Conservation (phyloP, 2,797 vertebrate genomes). For the Chlorospingus flavigularis region DNA sequence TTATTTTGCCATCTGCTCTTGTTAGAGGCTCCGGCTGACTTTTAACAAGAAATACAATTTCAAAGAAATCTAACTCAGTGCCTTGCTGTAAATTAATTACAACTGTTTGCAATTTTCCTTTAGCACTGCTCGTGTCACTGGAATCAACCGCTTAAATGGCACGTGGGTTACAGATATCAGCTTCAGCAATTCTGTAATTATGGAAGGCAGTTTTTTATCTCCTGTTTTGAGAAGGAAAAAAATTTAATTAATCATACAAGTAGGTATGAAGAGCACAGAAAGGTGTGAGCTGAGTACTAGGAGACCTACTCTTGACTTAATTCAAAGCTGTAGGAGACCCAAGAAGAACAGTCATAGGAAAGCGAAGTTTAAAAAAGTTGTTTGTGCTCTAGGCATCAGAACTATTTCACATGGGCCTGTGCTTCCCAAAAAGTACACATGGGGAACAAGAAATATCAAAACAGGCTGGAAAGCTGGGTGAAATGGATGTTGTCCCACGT, state of each 20-base stretch:
- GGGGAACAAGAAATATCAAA: not conserved
- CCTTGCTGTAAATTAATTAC: not conserved
- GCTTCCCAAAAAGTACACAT: not conserved
- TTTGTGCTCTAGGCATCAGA: not conserved
- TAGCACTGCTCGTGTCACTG: fast-evolving
- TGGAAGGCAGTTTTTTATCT: not conserved
- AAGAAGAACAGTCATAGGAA: not conserved
- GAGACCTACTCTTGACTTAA: not conserved
- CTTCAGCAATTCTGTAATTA: not conserved
- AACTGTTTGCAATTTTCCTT: not conserved
- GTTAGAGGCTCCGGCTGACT: not conserved
- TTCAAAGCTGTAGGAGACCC: not conserved
- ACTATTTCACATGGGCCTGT: not conserved
- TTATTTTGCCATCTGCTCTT: not conserved
- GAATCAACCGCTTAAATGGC: not conserved
- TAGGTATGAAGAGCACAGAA: not conserved
- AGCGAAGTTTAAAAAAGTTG: not conserved
- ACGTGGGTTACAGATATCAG: not conserved
- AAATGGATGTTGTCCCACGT: not conserved
- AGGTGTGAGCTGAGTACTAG: not conserved
- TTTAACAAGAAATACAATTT: not conserved
- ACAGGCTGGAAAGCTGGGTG: not conserved
- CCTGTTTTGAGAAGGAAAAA: not conserved
- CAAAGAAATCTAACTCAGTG: not conserved
- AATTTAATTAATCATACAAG: not conserved